Base-by-base conservation (phyloP, 1,140 invertebrate species). In the Episyrphus balteatus region DNA sequence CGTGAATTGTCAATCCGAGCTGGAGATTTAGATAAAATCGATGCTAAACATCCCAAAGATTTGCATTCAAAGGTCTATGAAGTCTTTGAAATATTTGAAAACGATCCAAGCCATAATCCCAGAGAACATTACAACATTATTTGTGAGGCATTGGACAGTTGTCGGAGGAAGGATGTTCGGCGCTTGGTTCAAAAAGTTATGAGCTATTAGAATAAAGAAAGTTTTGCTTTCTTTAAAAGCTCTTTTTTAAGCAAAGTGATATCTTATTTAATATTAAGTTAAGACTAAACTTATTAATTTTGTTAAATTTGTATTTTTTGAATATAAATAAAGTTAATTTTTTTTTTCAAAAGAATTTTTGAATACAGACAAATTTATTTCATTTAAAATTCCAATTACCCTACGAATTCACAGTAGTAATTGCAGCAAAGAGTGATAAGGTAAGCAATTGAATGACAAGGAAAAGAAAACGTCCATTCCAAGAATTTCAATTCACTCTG, bases 1-100 rank as follows among this genome's bases (percentile, higher is more conserved):
- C 63, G 75, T 47, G 52, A 59, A 47, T 51, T 76, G 15, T 52
- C 56, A 32, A 53, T 77, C 18, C 56, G 53, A 21, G 75, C 77
- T 59, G 61, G 54, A 26, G 47, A 66, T 41, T 73, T 77, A 50
- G 73, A 76, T 48, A 54, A 55, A 7, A 64, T 75, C 3, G 62
- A 73, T 49, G 42, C 34, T 3, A 61, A 66, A n/a, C 58, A 52
- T 48, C 56, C 56, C 1, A 42, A 53, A 5, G 55, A 68, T 31
- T 39, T 59, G 0, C 58, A 53, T 30, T 60, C 56, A 3, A 59
- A 56, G 34, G 57, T 66, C 10, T 42, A 59, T 3, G 47, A 51
- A 9, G 9, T 66, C 26, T 43, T 62, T 48, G 55, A 56, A 42
- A 15, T 48, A 17, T 56, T 56, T 21, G 62, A 67, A 26, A 57